Base-by-base conservation (phyloP, 2,113 vertebrate species). In the Plecturocebus donacophilus region DNA sequence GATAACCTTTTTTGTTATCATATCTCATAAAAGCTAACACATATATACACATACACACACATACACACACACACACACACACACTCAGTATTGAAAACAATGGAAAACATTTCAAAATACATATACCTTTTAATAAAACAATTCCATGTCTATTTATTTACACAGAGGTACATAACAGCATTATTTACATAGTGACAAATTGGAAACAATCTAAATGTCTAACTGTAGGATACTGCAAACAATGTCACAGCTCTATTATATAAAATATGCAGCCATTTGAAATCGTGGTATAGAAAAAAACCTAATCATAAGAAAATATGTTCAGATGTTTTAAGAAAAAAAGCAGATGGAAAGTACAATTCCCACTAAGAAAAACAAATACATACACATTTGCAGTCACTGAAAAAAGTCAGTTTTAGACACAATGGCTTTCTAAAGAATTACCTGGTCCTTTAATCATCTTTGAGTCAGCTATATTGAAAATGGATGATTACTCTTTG, bases 311-410 rank as follows among this genome's bases (percentile, higher is more conserved):
- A 82, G 42, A 94, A 94, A 97, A 91, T 49, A 97, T 58, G 68
- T 66, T 94, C 73, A 96, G 30, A 92, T 52, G 58, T 73, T 96
- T 97, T 91, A 93, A 79, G 45, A 20, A 61, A 90, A 89, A 94
- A 89, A 38, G 38, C 91, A 95, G 30, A 95, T 87, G 80, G 84
- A 38, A 92, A 92, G 35, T 83, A 56, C 73, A 73, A 66, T 95
- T 97, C 12, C 68, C n/a, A 83, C 16, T 54, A 94, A 87, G 75
- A 71, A 94, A 96, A 90, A 89, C 76, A 97, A 90, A 91, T 71
- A 64, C 4, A 32, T 14, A 64, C 42, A 27, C n/a, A 56, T 45
- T 89, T 94, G 66, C 6, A 92, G 30, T 68, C 1, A 89, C 30
- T 45, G 30, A 32, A 52, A 52, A 92, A 66, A 84, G 64, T 35